phyloP scores from a whole-genome alignment of 2,888 invertebrate genomes.

The Idaea aversata region DNA sequence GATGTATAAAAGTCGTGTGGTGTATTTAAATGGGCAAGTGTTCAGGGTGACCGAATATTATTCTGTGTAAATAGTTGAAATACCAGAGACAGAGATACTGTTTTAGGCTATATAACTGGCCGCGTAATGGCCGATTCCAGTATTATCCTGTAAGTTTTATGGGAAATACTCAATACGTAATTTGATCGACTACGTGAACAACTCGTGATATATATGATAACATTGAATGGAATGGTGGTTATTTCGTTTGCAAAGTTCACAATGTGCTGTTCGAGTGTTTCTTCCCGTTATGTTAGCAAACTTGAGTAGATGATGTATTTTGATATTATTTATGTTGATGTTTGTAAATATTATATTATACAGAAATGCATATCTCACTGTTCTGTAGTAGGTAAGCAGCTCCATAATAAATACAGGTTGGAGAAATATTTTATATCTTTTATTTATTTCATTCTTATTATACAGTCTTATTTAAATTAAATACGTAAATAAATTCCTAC shows the following conservation, averaged over 20 bases:
- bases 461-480: background rate
- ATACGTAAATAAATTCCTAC: background rate
- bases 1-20: no score
- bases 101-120: no score
- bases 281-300: slow-evolving; percentile 11
- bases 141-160: no score
- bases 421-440: slow-evolving; percentile 34
- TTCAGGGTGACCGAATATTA: no score
- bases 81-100: no score
- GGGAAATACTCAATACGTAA: no score
- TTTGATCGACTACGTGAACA: no score
- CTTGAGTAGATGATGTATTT: slow-evolving; percentile 61
- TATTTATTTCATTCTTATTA: slow-evolving; percentile 2
- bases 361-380: slow-evolving; percentile 77
- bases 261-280: slow-evolving; percentile 7
- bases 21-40: no score
- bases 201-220: no score
- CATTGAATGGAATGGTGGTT: no score
- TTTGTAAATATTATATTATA: slow-evolving; percentile 74
- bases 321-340: slow-evolving; percentile 77
- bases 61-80: no score
- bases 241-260: background rate
- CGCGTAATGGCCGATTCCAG: no score
- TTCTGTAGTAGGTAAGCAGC: slow-evolving; percentile 67
- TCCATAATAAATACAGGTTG: slow-evolving; percentile 69